Evolutionary conservation across 1,140 invertebrate species (phyloP).

Genomic region (Caenorhabditis brenneri): DNA sequence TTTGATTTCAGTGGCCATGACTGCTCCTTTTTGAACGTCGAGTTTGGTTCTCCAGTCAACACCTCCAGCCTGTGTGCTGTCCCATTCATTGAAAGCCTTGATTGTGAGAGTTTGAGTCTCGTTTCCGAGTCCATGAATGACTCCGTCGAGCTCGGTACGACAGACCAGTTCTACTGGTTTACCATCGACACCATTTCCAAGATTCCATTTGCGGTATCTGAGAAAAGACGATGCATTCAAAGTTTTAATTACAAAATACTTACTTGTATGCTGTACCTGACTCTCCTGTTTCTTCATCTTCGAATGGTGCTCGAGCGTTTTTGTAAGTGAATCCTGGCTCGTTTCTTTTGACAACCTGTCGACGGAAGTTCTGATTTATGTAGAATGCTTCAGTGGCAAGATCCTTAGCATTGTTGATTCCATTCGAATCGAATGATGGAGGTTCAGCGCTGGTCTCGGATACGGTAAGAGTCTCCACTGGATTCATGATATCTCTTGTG

Average conservation of each 20-base stretch:
- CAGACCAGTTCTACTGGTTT: slow-evolving; percentile 77
- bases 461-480: slow-evolving; percentile 85
- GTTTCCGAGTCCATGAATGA: slow-evolving; percentile 79
- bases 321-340: slow-evolving; percentile 88
- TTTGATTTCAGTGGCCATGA: slow-evolving; percentile 94
- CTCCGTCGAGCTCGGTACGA: slow-evolving; percentile 94
- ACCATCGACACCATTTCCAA: slow-evolving; percentile 86
- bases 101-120: slow-evolving; percentile 91
- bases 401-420: slow-evolving; percentile 89
- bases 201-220: slow-evolving; percentile 89
- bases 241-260: neutral
- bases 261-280: slow-evolving; percentile 50
- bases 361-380: slow-evolving; percentile 99
- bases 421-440: slow-evolving; percentile 89
- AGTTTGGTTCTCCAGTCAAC: slow-evolving; percentile 86
- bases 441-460: slow-evolving; percentile 98
- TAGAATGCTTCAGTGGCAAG: slow-evolving; percentile 96
- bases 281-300: slow-evolving; percentile 51
- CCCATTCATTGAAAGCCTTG: slow-evolving; percentile 98
- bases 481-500: slow-evolving; percentile 74
- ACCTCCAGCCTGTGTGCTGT: slow-evolving; percentile 89
- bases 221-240: slow-evolving; percentile 27
- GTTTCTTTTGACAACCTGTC: slow-evolving; percentile 80
- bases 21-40: slow-evolving; percentile 94
- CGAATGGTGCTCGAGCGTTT: slow-evolving; percentile 73